Conservation (phyloP, 2,797 vertebrate genomes). For the Pteropus rufus region DNA sequence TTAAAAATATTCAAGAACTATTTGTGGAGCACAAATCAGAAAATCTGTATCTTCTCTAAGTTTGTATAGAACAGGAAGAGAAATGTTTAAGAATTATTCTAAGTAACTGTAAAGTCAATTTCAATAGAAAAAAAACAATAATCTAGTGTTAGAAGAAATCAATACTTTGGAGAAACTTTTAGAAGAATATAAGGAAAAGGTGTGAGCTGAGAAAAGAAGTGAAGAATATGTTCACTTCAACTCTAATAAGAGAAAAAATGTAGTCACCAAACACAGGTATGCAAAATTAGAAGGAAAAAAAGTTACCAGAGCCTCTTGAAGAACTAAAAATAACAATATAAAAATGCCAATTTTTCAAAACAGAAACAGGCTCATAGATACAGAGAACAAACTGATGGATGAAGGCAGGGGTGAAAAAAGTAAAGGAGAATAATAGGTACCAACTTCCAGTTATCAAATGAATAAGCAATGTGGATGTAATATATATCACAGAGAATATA, state of each 20-base stretch:
- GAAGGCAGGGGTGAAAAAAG: neutral
- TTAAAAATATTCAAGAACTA: slow-evolving; percentile 87
- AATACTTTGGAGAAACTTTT: slow-evolving; percentile 87
- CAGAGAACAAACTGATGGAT: neutral
- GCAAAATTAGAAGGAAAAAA: slow-evolving; percentile 87
- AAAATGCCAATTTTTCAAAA: slow-evolving; percentile 82
- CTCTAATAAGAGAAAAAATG: slow-evolving; percentile 89
- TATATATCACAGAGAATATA: neutral
- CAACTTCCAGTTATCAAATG: neutral
- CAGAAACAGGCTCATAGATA: neutral
- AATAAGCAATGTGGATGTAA: neutral
- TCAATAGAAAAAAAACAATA: slow-evolving; percentile 90
- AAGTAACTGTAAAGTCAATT: slow-evolving; percentile 91
- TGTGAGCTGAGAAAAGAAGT: slow-evolving; percentile 80
- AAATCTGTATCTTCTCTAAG: slow-evolving; percentile 82
- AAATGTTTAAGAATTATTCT: slow-evolving; percentile 84
- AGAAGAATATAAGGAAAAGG: slow-evolving; percentile 84
- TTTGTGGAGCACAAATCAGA: slow-evolving; percentile 89
- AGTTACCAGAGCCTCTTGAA: slow-evolving; percentile 84
- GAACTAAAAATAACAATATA: slow-evolving; percentile 80
- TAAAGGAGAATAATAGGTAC: neutral
- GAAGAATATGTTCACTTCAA: slow-evolving; percentile 89
- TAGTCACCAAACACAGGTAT: slow-evolving; percentile 86
- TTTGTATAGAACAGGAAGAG: slow-evolving; percentile 85
- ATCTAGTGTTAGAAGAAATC: slow-evolving; percentile 90